A percentile compares a stretch with the other conserved stretches of the same genome.
Evolutionary conservation across 2,797 vertebrate species (phyloP).

Genomic region (Falco berigora): DNA sequence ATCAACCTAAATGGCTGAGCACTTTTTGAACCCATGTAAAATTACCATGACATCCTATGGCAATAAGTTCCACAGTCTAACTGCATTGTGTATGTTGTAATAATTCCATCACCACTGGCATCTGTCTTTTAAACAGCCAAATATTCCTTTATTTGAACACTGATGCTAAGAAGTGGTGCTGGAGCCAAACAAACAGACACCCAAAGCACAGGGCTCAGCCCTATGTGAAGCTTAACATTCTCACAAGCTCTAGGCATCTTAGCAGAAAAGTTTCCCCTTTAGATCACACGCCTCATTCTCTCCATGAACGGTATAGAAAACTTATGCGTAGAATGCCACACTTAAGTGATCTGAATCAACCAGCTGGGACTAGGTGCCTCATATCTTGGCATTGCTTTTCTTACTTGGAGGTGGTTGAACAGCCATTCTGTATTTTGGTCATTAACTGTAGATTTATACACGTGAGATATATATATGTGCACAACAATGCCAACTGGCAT

Average conservation of each 20-base stretch:
- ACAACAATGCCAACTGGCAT: not conserved
- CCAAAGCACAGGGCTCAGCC: not conserved
- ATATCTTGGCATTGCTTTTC: not conserved
- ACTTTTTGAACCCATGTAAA: not conserved
- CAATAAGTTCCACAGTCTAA: not conserved
- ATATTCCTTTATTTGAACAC: not conserved
- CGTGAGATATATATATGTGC: too few relatives aligned
- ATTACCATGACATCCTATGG: not conserved
- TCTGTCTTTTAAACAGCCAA: not conserved
- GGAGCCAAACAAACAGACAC: not conserved
- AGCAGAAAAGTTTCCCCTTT: not conserved
- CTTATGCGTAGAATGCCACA: not conserved
- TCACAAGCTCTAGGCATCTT: not conserved
- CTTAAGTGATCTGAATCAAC: not conserved
- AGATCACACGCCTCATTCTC: not conserved
- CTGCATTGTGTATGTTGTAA: not conserved
- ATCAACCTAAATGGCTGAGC: not conserved
- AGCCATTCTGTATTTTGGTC: not conserved
- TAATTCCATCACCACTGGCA: not conserved
- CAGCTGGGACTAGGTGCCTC: not conserved
- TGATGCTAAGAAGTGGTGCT: not conserved
- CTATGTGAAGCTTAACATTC: rapidly evolving
- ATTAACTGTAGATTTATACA: not conserved
- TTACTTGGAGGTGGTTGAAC: not conserved
- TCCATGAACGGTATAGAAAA: not conserved